Evolutionary conservation across 1,140 invertebrate genomes (phyloP).

Genomic region (Grapholita molesta): DNA sequence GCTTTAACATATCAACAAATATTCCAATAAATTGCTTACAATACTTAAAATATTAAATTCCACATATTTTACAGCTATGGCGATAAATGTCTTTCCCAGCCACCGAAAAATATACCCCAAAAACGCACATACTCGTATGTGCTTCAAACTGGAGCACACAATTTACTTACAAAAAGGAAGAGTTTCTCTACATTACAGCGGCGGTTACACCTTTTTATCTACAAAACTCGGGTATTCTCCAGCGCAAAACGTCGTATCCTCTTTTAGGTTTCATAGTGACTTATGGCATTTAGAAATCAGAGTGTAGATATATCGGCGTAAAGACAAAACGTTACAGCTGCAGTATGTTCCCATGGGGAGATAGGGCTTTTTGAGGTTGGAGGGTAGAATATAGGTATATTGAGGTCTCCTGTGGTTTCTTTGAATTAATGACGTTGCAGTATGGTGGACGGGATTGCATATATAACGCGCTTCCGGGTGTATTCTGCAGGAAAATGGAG

Average conservation of each 20-base stretch:
- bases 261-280: too few species aligned
- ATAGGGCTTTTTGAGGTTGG: background rate
- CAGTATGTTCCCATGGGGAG: too few species aligned
- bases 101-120: background rate
- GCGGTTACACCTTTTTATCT: background rate
- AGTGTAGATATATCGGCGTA: background rate
- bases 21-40: too few species aligned
- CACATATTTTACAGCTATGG: background rate
- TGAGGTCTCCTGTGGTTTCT: background rate
- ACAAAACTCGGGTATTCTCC: background rate
- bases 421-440: slow-evolving; percentile 10
- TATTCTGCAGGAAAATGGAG: background rate
- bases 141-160: background rate
- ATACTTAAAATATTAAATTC: background rate
- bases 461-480: background rate
- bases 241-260: too few species aligned
- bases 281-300: too few species aligned
- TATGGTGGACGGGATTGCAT: slow-evolving; percentile 1
- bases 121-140: background rate
- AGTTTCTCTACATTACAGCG: background rate
- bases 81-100: background rate
- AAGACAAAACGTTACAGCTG: background rate
- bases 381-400: background rate
- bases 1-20: too few species aligned
- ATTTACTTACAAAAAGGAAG: background rate